Evolutionary conservation across 2,888 invertebrate genomes (phyloP).

Genomic region (Meiosimyza decipiens): DNA sequence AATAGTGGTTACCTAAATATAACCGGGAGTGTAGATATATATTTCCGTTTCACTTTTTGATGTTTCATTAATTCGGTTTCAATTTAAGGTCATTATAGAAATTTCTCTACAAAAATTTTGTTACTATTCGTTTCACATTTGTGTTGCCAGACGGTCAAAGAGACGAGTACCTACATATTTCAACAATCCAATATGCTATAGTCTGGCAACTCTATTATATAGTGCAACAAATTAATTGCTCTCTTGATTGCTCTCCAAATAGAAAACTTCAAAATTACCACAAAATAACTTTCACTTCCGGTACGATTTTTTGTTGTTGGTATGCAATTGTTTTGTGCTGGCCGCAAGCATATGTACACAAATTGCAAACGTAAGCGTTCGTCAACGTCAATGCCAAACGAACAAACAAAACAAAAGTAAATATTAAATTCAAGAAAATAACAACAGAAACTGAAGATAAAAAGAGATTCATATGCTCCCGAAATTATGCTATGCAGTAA

Average conservation of each 20-base stretch:
- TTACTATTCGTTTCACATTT: too few species aligned
- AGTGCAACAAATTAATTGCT: neutral
- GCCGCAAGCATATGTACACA: constrained; percentile 19
- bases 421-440: constrained; percentile 23
- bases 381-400: constrained; percentile 57
- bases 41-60: too few species aligned
- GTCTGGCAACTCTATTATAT: neutral
- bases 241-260: constrained; percentile 10
- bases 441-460: constrained; percentile 46
- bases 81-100: too few species aligned
- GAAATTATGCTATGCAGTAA: constrained; percentile 17
- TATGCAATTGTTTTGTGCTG: constrained; percentile 24
- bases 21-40: too few species aligned
- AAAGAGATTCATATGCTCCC: constrained; percentile 32
- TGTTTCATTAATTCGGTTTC: too few species aligned
- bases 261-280: constrained; percentile 25
- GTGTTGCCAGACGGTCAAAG: too few species aligned
- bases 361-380: constrained; percentile 39
- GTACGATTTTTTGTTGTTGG: constrained; percentile 40
- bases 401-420: constrained; percentile 36
- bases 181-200: too few species aligned
- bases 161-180: too few species aligned
- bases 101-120: too few species aligned
- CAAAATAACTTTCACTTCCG: constrained; percentile 50
- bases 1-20: too few species aligned